Percentiles rank a stretch among this genome's conserved stretches.
Conservation (phyloP, 2,797 vertebrate genomes). For the Phalloptychus januarius region DNA sequence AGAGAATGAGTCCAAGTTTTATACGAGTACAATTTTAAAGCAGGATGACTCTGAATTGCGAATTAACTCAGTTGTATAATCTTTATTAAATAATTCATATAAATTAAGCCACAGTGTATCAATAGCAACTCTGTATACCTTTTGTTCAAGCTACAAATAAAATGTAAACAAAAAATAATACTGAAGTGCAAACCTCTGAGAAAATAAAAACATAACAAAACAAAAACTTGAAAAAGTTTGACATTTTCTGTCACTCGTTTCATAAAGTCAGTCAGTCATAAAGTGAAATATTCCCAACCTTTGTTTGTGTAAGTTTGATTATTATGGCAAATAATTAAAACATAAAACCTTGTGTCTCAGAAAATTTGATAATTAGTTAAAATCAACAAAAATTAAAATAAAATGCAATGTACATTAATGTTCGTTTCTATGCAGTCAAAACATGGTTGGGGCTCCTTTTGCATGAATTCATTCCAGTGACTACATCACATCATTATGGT, state of each 20-base stretch:
- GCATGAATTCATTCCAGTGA: neutral
- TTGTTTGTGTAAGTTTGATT: neutral
- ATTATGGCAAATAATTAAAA: neutral
- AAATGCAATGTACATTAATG: neutral
- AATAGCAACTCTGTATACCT: neutral
- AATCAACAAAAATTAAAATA: neutral
- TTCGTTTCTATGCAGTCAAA: neutral
- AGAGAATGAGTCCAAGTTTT: constrained; percentile 30
- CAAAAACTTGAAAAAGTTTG: neutral
- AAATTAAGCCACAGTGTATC: neutral
- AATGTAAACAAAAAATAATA: neutral
- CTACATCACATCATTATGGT: neutral
- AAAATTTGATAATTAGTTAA: neutral
- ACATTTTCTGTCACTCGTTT: neutral
- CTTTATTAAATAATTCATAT: neutral
- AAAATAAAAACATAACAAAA: neutral
- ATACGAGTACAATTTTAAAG: constrained; percentile 18
- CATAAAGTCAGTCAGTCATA: neutral
- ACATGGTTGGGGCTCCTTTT: neutral
- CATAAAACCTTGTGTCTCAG: neutral
- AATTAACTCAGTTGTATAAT: constrained; percentile 3
- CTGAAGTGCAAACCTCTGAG: neutral
- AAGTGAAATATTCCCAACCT: neutral
- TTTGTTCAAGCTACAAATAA: neutral
- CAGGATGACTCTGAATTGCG: neutral